Base-by-base conservation (phyloP, 1,140 invertebrate species). In the Drosophila orosa region DNA sequence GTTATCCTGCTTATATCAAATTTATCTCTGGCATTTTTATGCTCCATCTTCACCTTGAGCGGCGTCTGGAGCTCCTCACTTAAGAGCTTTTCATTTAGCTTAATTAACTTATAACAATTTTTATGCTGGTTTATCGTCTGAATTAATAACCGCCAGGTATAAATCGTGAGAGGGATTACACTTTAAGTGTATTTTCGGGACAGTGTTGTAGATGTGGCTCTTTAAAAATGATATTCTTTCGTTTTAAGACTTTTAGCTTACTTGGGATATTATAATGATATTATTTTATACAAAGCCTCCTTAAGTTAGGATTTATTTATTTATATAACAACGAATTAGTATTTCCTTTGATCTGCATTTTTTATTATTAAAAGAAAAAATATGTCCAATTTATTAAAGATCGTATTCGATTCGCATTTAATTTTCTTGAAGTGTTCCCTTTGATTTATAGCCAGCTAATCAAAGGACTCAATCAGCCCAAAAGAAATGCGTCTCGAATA, bases 41-140 rank as follows among this genome's bases (percentile, higher is more conserved):
- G 42, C 65, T 19, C 47, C 37, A 54, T 61, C 45, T 81, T 78
- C 61, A 74, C 83, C 79, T 82, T 65, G 68, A 60, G 22, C 42
- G 44, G 31, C 42, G 56, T 44, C 59, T 55, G 27, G 61, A 68
- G 75, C 55, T 62, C 42, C 47, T 42, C 58, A 83, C 77, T 84
- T 78, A 80, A 89, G 82, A 89, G 84, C 77, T 84, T 87, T 87
- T 90, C 85, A 80, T 90, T 89, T 89, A 78, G 77, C 84, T 89
- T 89, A 89, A 89, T 89, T 89, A 89, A 89, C 84, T 89, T 84
- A 90, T 84, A 89, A 89, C 80, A 66, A 90, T 89, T 89, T 89
- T 76, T 78, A 69, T 71, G 73, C 77, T 62, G 77, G 84, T 74
- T 84, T 89, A 89, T 89, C 80, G 63, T 84, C 73, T 89, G 80